Evolutionary conservation across 2,113 vertebrate genomes (phyloP), one percentile per base, ranked within the genome.

Genomic region (Trematomus loennbergii): DNA sequence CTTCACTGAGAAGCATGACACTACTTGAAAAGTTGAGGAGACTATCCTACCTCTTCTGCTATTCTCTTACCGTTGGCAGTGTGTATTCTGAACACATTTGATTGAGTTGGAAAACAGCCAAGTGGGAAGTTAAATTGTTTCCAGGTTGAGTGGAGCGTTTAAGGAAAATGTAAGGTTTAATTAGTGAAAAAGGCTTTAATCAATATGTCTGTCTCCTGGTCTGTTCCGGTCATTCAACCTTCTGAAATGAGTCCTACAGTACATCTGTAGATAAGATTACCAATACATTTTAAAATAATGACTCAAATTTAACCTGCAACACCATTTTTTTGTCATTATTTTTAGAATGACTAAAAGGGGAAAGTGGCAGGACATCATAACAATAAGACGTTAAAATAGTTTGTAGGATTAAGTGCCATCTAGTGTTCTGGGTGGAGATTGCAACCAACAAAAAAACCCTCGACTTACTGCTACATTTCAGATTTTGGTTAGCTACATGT

Each of bases 1-100:
- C 58, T 58, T 63, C n/a, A 40, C 1, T 9, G 55, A 45, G 53
- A 76, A 72, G n/a, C 60, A 11, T 54, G 29, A 12, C 68, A 17
- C 58, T n/a, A 54, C 25, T 78, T 69, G 11, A 65, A 77, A 40
- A 81, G 68, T 53, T 70, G 53, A 87, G 76, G 63, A 77, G 61
- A 29, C 29, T 13, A 54, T 33, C 49, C 17, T 50, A 40, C 69
- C 40, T 71, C 46, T 49, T 40, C 36, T 40, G 36, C 5, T 60
- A 52, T 52, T n/a, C 62, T 63, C 62, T 62, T 55, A 12, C 9
- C n/a, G n/a, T 67, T 71, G 43, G 22, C 12, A 36, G 55, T 53
- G 52, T 69, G 79, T 58, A 63, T 55, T 66, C 59, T 66, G 48
- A 74, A 71, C 33, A 73, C 15, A 62, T 72, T 59, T 54, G 58